A percentile compares a stretch with the other conserved stretches of the same genome.
Conservation (phyloP, 2,113 vertebrate species). For the Gopherus evgoodei region DNA sequence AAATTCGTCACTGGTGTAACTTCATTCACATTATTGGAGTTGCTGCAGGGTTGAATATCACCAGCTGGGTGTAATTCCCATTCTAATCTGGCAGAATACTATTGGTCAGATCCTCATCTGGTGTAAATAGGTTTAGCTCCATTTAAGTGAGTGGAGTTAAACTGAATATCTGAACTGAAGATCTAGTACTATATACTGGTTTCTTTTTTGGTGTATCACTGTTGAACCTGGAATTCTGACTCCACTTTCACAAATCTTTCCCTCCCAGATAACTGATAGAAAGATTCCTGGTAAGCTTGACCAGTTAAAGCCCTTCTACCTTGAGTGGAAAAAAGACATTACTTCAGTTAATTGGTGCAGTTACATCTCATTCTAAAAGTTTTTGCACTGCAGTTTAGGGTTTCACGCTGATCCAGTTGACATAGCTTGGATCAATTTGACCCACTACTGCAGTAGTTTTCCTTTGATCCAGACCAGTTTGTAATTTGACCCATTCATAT, state of each 20-base stretch:
- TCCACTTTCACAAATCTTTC: background rate
- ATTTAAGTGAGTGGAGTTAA: background rate
- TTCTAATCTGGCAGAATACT: background rate
- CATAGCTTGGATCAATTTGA: slow-evolving; percentile 76
- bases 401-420: slow-evolving; percentile 78
- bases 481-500: slow-evolving; percentile 79
- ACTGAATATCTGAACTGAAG: background rate
- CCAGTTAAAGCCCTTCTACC: slow-evolving; percentile 18
- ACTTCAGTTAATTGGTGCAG: slow-evolving; percentile 62
- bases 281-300: background rate
- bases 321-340: slow-evolving; percentile 33
- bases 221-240: accelerated
- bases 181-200: background rate
- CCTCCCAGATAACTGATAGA: background rate
- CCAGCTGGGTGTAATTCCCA: background rate
- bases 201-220: background rate
- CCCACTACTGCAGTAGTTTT: slow-evolving; percentile 54
- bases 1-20: background rate
- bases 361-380: slow-evolving; percentile 35
- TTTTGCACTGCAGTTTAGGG: slow-evolving; percentile 64
- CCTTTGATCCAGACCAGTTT: slow-evolving; percentile 77
- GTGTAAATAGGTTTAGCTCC: accelerated
- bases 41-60: background rate
- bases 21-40: background rate
- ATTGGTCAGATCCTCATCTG: background rate